These are phyloP conservation scores for Agrotis clavis DNA, from an alignment of 2,888 invertebrate genomes.

Conservation along the genomic window DNA sequence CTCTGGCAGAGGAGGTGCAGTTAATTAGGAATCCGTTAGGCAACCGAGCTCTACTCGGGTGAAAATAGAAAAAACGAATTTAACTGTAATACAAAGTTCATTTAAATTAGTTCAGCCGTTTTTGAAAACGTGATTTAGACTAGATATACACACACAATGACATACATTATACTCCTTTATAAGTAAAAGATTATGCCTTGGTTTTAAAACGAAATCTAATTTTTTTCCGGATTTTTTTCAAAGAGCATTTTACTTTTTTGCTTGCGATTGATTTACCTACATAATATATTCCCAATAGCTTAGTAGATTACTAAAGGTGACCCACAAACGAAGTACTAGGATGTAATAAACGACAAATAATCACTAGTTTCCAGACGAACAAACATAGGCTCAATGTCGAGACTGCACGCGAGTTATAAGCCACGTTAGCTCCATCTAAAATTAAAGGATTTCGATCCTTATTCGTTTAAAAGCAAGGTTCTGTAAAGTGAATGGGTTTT, in stretches of 20 bases:
- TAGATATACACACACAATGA: too few relatives aligned
- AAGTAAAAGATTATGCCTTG: too few relatives aligned
- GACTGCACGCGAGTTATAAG: slow-evolving; percentile 38
- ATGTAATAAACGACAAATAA: slow-evolving; percentile 28
- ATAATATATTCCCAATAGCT: background rate
- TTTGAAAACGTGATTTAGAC: too few relatives aligned
- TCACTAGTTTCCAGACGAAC: slow-evolving; percentile 16
- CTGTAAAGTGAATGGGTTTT: background rate
- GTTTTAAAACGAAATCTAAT: too few relatives aligned
- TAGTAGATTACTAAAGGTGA: background rate
- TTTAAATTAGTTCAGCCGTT: background rate
- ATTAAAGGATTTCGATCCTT: slow-evolving; percentile 25
- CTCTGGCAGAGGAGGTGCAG: too few relatives aligned
- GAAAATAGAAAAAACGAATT: too few relatives aligned
- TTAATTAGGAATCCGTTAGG: too few relatives aligned
- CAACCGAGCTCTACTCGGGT: too few relatives aligned
- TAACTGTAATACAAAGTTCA: background rate
- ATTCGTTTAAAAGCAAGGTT: background rate
- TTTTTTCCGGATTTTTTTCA: background rate
- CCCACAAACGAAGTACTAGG: slow-evolving; percentile 34
- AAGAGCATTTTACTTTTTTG: background rate
- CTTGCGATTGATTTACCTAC: background rate
- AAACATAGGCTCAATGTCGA: slow-evolving; percentile 48
- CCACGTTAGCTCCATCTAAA: slow-evolving; percentile 1
- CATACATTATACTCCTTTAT: too few relatives aligned